Conservation (phyloP, 2,113 vertebrate species). For the Gorsachius goisagi region DNA sequence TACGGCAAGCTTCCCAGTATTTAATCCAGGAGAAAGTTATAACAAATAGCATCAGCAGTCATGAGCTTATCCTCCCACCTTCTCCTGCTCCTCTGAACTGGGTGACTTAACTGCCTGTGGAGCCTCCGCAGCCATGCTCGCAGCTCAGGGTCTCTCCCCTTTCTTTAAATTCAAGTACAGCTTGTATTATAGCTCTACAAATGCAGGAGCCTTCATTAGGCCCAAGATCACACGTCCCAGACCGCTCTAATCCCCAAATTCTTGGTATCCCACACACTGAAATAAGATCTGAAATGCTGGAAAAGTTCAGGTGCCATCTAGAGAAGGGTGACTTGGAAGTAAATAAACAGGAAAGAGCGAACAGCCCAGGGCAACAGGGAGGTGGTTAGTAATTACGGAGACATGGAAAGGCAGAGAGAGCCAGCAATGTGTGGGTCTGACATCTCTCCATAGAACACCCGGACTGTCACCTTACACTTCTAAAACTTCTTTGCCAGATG, state of each 20-base stretch:
- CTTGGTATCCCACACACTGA: not conserved
- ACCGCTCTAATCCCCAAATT: not conserved
- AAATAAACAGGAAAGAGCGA: not conserved
- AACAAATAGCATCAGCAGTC: constrained; percentile 25
- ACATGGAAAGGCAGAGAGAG: not conserved
- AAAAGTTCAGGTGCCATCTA: not conserved
- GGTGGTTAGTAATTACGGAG: not conserved
- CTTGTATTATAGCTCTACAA: not conserved
- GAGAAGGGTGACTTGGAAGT: not conserved
- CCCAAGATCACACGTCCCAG: not conserved
- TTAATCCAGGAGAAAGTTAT: not conserved
- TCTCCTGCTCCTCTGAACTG: not conserved
- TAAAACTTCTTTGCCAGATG: not conserved
- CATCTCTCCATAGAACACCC: not conserved
- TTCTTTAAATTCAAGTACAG: not conserved
- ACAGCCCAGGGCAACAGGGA: not conserved
- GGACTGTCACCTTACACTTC: not conserved
- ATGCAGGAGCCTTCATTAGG: not conserved
- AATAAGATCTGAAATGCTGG: not conserved
- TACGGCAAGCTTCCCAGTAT: not conserved
- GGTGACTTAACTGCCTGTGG: not conserved
- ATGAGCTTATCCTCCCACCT: constrained; percentile 36
- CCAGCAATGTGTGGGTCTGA: not conserved
- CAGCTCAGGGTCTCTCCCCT: not conserved
- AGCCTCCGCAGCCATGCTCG: not conserved